Percentiles rank a stretch among this genome's conserved stretches.
These are phyloP conservation scores for Piliocolobus tephrosceles DNA, from an alignment of 2,113 vertebrate genomes.

Conservation along the genomic window DNA sequence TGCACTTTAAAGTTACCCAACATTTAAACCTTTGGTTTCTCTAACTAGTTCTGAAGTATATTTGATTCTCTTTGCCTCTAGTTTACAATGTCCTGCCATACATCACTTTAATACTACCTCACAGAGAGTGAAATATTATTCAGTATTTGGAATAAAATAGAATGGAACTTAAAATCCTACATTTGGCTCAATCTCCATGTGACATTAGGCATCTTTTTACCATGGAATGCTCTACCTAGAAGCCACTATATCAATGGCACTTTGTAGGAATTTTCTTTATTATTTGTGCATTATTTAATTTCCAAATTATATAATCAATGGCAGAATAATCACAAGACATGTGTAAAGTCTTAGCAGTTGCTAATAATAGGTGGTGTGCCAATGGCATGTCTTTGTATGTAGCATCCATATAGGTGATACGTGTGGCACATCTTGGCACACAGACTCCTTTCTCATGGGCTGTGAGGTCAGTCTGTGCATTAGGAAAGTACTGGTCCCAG, in stretches of 20 bases:
- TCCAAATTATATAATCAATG: not conserved
- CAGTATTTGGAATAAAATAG: not conserved
- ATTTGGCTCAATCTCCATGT: not conserved
- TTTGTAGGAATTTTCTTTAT: not conserved
- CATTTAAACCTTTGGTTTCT: not conserved
- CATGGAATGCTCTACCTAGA: not conserved
- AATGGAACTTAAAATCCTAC: not conserved
- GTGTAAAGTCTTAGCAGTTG: not conserved
- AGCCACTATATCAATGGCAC: not conserved
- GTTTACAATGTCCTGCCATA: not conserved
- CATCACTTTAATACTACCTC: not conserved
- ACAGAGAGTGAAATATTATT: not conserved
- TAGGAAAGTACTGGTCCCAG: not conserved
- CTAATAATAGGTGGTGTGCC: not conserved
- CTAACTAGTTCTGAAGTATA: not conserved
- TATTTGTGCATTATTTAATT: not conserved
- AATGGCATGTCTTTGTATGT: not conserved
- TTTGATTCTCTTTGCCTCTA: not conserved
- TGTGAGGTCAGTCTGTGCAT: too few species aligned
- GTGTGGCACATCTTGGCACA: not conserved
- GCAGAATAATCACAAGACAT: not conserved
- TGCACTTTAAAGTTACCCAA: not conserved
- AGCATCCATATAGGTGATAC: accelerated
- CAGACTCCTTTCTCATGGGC: not conserved
- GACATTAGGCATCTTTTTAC: not conserved